phyloP scores from a whole-genome alignment of 1,140 invertebrate species.

The Leptinotarsa undecemlineata region DNA sequence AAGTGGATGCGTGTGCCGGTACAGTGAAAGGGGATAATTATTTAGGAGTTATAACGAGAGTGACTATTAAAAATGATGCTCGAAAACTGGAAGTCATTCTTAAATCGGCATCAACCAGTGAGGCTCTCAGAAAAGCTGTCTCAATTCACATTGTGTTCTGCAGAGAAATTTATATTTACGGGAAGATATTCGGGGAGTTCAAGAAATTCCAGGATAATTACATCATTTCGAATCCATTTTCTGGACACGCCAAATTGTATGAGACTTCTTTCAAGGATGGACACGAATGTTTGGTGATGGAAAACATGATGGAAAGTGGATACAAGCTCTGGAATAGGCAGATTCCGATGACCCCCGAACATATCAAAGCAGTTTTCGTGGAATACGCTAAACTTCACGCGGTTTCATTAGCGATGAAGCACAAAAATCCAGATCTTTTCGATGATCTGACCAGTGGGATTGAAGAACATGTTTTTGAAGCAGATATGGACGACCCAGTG shows the following conservation, averaged over 20 bases:
- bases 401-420: constrained; percentile 58
- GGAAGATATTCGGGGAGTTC: constrained; percentile 33
- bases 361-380: constrained; percentile 56
- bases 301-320: constrained; percentile 39
- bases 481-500: background rate
- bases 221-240: constrained; percentile 38
- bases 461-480: constrained; percentile 41
- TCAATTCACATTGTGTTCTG: constrained; percentile 38
- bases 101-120: constrained; percentile 35
- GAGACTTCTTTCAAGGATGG: constrained; percentile 48
- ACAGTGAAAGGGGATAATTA: constrained; percentile 43
- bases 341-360: constrained; percentile 55
- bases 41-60: constrained; percentile 36
- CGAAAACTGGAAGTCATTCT: constrained; percentile 35
- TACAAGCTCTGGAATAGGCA: constrained; percentile 59
- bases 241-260: constrained; percentile 51
- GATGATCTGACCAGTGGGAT: constrained; percentile 38
- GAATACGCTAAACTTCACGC: constrained; percentile 62
- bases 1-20: constrained; percentile 31
- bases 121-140: constrained; percentile 28
- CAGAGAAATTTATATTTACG: constrained; percentile 41
- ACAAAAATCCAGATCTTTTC: constrained; percentile 51
- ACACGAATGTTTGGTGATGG: constrained; percentile 51
- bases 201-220: constrained; percentile 33
- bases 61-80: constrained; percentile 28